Percentiles rank a stretch among this genome's conserved stretches.
Evolutionary conservation across 1,140 invertebrate genomes (phyloP).

Genomic region (Stenopsyche tienmushanensis): DNA sequence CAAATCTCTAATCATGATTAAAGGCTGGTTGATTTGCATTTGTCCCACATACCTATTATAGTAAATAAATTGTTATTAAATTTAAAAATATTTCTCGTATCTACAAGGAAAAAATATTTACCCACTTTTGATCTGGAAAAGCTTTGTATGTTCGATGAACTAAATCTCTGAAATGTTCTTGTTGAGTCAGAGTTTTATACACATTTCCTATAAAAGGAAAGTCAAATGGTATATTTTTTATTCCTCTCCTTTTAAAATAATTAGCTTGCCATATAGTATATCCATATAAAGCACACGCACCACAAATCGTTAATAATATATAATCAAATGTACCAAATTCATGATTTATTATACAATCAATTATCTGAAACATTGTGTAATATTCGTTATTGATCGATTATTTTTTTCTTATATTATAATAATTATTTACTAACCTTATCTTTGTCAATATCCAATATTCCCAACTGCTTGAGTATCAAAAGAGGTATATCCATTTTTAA

Average conservation of each 20-base stretch:
- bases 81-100: neutral
- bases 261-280: slow-evolving; percentile 2
- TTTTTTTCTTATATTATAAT: too few species aligned
- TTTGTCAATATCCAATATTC: too few species aligned
- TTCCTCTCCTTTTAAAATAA: slow-evolving; percentile 13
- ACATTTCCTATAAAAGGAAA: slow-evolving; percentile 23
- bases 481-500: too few species aligned
- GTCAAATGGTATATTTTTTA: slow-evolving; percentile 8
- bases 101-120: neutral
- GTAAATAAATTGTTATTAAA: neutral
- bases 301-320: neutral
- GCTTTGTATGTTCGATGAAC: slow-evolving; percentile 19
- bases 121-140: slow-evolving; percentile 36
- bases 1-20: slow-evolving; percentile 56
- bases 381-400: too few species aligned
- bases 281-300: neutral
- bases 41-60: slow-evolving; percentile 50
- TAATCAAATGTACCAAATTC: neutral
- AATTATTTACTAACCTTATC: too few species aligned
- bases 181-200: neutral
- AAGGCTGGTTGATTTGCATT: slow-evolving; percentile 52
- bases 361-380: neutral
- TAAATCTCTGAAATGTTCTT: slow-evolving; percentile 13
- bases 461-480: too few species aligned
- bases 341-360: neutral